phyloP scores from a whole-genome alignment of 2,888 invertebrate species.

The Tromatobia lineatoria region DNA sequence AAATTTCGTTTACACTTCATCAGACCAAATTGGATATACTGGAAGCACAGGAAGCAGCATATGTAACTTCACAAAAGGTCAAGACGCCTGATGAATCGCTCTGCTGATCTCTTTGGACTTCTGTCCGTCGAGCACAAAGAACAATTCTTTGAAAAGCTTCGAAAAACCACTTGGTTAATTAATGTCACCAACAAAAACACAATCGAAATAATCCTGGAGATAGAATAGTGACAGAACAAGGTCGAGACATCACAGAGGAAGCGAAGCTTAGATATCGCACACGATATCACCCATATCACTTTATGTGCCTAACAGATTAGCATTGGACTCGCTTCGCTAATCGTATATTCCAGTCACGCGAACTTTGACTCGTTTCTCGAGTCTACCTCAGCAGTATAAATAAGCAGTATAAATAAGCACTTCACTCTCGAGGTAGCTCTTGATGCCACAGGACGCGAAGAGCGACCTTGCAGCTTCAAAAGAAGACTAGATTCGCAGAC shows the following conservation, averaged over 20 bases:
- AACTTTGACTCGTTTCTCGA: constrained; percentile 54
- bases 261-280: neutral
- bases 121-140: too few relatives aligned
- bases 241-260: neutral
- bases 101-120: too few relatives aligned
- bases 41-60: too few relatives aligned
- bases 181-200: neutral
- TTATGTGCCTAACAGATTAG: constrained; percentile 48
- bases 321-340: constrained; percentile 36
- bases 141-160: neutral
- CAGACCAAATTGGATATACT: too few relatives aligned
- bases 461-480: neutral
- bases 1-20: too few relatives aligned
- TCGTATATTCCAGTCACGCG: constrained; percentile 55
- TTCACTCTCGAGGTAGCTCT: neutral
- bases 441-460: neutral
- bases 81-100: too few relatives aligned
- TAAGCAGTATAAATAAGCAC: constrained; percentile 35
- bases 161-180: neutral
- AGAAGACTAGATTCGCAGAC: neutral
- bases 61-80: too few relatives aligned
- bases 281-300: constrained; percentile 19
- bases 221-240: neutral
- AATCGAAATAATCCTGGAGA: neutral
- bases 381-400: constrained; percentile 38